Percentiles rank a stretch among this genome's conserved stretches.
Evolutionary conservation across 2,888 invertebrate species (phyloP).

Genomic region (Galeruca laticollis): DNA sequence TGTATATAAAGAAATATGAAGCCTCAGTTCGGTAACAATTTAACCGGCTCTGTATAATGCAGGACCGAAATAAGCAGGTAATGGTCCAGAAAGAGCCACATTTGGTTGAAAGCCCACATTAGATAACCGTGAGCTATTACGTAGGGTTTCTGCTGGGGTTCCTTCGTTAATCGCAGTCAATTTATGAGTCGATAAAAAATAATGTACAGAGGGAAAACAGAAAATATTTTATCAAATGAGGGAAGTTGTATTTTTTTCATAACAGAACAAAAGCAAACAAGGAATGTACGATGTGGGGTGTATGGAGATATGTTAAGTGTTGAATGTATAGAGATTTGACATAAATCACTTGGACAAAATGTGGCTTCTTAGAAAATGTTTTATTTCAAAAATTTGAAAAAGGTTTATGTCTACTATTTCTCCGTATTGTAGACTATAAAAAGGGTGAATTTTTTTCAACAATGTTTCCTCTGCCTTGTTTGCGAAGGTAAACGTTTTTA

Average conservation of each 20-base stretch:
- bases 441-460: too few species aligned
- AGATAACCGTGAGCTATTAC: constrained; percentile 28
- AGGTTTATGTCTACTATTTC: too few species aligned
- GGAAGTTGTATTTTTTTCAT: too few species aligned
- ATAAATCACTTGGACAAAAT: too few species aligned
- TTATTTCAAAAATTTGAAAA: too few species aligned
- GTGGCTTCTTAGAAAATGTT: too few species aligned
- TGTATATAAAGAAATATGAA: not conserved
- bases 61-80: constrained; percentile 30
- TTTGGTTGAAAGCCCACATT: constrained; percentile 24
- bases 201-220: not conserved
- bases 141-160: constrained; percentile 17
- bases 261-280: too few species aligned
- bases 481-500: too few species aligned
- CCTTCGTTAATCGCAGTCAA: constrained; percentile 26
- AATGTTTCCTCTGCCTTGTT: too few species aligned
- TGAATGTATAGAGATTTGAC: not conserved
- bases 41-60: constrained; percentile 10
- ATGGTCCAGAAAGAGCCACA: constrained; percentile 29
- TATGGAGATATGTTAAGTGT: too few species aligned
- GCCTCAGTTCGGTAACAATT: not conserved
- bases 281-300: too few species aligned
- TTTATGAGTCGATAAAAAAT: constrained; percentile 23
- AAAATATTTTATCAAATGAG: not conserved
- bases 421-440: too few species aligned